Evolutionary conservation across 2,888 invertebrate species (phyloP), one percentile per base, ranked within the genome.

Genomic region (Apotomis betuletana): DNA sequence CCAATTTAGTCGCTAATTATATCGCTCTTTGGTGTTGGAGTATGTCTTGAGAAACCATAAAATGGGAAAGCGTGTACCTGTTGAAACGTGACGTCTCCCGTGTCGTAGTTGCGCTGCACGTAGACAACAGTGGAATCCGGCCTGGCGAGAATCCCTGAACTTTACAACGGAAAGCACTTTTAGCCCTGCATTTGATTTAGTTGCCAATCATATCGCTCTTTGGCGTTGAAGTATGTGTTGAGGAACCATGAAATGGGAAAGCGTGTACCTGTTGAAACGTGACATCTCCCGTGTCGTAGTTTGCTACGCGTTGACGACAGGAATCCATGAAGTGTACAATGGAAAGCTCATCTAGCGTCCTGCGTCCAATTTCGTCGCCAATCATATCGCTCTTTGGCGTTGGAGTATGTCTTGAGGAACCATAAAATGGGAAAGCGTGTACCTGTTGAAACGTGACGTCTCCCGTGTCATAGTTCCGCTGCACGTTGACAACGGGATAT

Each of bases 101-200:
- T 89, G 0, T 84, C 79, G 72, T 95, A 95, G 81, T 95, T 89
- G 78, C 95, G 90, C 0, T 84, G 86, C 0, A 96, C 94, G 0
- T 91, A 94, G 5, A 96, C 87, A 0, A 96, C 89, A 15, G 0
- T 96, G 96, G 83, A 95, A 96, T 0, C 96, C 96, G 0, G 95
- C 93, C 82, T 96, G 96, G 13, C 94, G 91, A 0, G 96, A 93
- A 81, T 95, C 95, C 94, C 96, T 96, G 74, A 96, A 93, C 8
- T 90, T 87, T 44, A 94, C 94, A 3, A 95, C 88, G 0, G 94
- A 93, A 0, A 94, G 80, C 12, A 90, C 90, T 3, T 81, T 77
- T 0, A 94, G 89, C 4, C 85, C 69, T 0, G 90, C 77, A 2
- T 84, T 85, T 0, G 81, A 73, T 1, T 78, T 74, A 0, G 87